Evolutionary conservation across 1,140 invertebrate genomes (phyloP), one percentile per base, ranked within the genome.

Genomic region (Pseudomyrmex pallidus): DNA sequence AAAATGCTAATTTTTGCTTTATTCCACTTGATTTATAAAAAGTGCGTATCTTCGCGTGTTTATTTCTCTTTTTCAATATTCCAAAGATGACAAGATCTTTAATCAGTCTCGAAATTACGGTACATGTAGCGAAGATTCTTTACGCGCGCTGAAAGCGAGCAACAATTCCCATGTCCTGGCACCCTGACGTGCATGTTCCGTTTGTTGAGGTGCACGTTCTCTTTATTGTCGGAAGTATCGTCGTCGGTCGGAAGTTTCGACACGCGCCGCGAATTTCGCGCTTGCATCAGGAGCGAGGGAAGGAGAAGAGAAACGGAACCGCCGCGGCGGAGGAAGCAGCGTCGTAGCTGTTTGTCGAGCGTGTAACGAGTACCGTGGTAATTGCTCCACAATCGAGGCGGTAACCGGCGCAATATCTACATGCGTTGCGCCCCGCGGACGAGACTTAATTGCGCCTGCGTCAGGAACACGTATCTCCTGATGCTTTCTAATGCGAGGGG

Each of bases 341-440:
- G 35, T 46, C 20, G 17, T 52, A 46, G 74, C 63, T 59, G 54
- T 80, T 80, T 80, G 74, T 56, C 67, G 74, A 74, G 74, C 64
- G 82, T 44, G 68, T 74, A 86, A 87, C 86, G 83, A 85, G 56
- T 66, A 67, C 35, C 54, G 9, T 62, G 64, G 85, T 87, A 87
- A 87, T 87, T 76, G 67, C 61, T 83, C 73, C 46, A 70, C 76
- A 74, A 87, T 87, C 85, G 83, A 52, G 50, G 64, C 54, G 67
- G 44, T 78, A 78, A 74, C 44, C 57, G 83, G 17, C 52, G 54
- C 61, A 46, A 80, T 80, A 80, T 68, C 52, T 62, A 74, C 63
- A 76, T 66, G 54, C 52, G 61, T 63, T 74, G 48, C 62, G n/a
- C 61, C 10, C 20, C 50, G 66, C 20, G 35, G 80, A 74, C 57